These are phyloP conservation scores for Cyanoderma ruficeps DNA, from an alignment of 2,113 vertebrate genomes.

Conservation along the genomic window DNA sequence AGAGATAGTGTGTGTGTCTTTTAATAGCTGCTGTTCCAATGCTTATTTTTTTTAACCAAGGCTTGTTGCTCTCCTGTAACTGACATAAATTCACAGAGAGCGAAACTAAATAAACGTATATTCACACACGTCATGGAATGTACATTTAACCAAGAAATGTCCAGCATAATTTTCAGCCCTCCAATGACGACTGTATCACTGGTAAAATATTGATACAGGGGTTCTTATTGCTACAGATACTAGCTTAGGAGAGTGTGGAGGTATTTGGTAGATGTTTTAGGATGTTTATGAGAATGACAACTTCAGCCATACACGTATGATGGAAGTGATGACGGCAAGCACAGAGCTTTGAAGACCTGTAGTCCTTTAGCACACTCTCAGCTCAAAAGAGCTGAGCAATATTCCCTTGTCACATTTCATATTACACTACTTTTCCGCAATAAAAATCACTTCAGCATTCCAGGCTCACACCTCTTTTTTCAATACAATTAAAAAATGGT, in stretches of 20 bases:
- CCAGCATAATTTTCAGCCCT: background rate
- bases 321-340: background rate
- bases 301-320: background rate
- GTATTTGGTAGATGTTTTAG: background rate
- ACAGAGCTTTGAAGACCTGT: background rate
- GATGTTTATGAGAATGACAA: background rate
- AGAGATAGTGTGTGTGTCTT: background rate
- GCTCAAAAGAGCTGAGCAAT: background rate
- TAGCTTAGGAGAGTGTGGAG: fast-evolving
- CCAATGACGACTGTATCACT: background rate
- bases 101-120: background rate
- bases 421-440: background rate
- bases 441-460: background rate
- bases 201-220: background rate
- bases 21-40: background rate
- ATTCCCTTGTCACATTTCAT: background rate
- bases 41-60: background rate
- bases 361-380: background rate
- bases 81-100: background rate
- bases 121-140: background rate
- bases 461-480: background rate
- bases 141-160: background rate
- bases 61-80: background rate
- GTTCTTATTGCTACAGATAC: background rate
- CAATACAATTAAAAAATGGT: background rate